A percentile compares a stretch with the other conserved stretches of the same genome.
These are phyloP conservation scores for Gastrophryne carolinensis DNA, from an alignment of 2,797 vertebrate genomes.

Conservation along the genomic window DNA sequence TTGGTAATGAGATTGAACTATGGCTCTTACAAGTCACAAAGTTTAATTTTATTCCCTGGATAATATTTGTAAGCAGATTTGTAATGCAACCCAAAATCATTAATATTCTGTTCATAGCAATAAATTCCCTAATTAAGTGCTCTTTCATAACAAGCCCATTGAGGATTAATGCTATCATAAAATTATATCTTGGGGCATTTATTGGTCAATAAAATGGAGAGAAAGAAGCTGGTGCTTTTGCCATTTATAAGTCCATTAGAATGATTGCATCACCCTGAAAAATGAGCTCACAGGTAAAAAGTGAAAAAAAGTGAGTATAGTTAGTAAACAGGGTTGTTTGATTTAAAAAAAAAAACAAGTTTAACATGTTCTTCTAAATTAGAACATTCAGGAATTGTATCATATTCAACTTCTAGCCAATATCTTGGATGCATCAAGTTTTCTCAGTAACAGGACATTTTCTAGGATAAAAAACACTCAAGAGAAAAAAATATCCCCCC, in stretches of 20 bases:
- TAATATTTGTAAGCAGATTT: background rate
- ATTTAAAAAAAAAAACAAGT: too few relatives aligned
- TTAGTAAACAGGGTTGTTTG: too few relatives aligned
- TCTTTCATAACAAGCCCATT: background rate
- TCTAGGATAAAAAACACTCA: too few relatives aligned
- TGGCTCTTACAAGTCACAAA: background rate
- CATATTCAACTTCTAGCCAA: too few relatives aligned
- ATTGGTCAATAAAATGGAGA: background rate
- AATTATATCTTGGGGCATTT: constrained; percentile 3
- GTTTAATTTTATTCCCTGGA: background rate
- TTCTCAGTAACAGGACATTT: too few relatives aligned
- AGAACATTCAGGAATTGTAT: too few relatives aligned
- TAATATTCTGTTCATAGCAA: constrained; percentile 24
- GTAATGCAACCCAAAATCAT: background rate
- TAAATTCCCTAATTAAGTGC: constrained; percentile 10
- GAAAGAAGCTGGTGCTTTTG: background rate
- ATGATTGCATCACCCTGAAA: constrained; percentile 8
- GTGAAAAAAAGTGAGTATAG: too few relatives aligned
- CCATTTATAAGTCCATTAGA: constrained; percentile 38
- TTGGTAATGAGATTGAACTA: background rate
- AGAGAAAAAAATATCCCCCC: too few relatives aligned
- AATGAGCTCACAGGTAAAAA: background rate
- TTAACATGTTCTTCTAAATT: too few relatives aligned
- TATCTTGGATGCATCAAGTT: too few relatives aligned
- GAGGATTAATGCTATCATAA: background rate